These are phyloP conservation scores for Morone saxatilis DNA, from an alignment of 2,113 vertebrate species.

Conservation along the genomic window DNA sequence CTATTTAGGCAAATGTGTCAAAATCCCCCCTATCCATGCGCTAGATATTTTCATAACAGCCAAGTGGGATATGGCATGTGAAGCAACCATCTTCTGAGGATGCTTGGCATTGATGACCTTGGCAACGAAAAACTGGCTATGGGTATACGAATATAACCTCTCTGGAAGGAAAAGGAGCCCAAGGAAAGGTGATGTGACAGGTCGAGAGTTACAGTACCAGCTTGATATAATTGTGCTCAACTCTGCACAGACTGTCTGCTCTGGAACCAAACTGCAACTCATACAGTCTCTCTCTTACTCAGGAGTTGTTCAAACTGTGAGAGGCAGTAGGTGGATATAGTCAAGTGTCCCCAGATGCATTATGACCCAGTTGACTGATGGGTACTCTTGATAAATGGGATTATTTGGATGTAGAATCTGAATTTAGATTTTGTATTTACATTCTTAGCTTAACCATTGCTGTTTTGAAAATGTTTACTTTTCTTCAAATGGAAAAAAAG, in stretches of 20 bases:
- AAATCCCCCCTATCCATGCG: not conserved
- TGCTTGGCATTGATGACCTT: slow-evolving; percentile 47
- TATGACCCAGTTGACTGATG: slow-evolving; percentile 27
- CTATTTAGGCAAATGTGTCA: slow-evolving; percentile 11
- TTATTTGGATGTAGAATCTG: not conserved
- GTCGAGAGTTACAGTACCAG: slow-evolving; percentile 35
- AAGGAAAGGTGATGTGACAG: slow-evolving; percentile 46
- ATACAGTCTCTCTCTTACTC: slow-evolving; percentile 19
- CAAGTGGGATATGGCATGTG: slow-evolving; percentile 8
- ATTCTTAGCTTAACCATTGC: not conserved
- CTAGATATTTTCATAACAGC: not conserved
- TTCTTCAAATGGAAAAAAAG: not conserved
- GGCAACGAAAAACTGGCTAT: slow-evolving; percentile 16
- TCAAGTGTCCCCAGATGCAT: slow-evolving; percentile 28
- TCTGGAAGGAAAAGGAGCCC: slow-evolving; percentile 25
- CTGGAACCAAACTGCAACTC: slow-evolving; percentile 35
- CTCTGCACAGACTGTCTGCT: slow-evolving; percentile 57
- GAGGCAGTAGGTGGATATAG: slow-evolving; percentile 40
- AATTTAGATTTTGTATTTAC: not conserved
- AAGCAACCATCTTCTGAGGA: slow-evolving; percentile 19
- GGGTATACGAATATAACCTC: slow-evolving; percentile 24
- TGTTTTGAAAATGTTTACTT: not conserved
- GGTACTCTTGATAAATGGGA: slow-evolving; percentile 26
- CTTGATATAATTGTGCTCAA: slow-evolving; percentile 54
- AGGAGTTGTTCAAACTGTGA: slow-evolving; percentile 39